Evolutionary conservation across 2,797 vertebrate species (phyloP).

Genomic region (Microctenopoma lineatum): DNA sequence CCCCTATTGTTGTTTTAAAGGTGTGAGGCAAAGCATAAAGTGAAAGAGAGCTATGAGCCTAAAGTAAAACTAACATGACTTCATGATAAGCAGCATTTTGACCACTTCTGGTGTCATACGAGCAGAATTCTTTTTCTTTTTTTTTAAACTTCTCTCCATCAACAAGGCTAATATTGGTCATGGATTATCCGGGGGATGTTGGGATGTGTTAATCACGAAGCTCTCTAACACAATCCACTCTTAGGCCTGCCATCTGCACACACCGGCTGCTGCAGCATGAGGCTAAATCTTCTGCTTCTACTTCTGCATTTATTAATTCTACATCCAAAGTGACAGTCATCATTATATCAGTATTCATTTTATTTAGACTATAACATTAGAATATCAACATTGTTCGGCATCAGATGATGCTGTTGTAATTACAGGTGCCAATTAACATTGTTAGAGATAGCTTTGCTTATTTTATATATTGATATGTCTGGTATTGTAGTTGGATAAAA

Average conservation of each 20-base stretch:
- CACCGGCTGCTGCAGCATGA: slow-evolving; percentile 72
- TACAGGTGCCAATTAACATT: too few relatives aligned
- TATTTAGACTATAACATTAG: not conserved
- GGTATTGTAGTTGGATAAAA: too few relatives aligned
- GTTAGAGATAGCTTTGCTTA: too few relatives aligned
- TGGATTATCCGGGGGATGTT: slow-evolving; percentile 67
- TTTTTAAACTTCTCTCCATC: slow-evolving; percentile 22
- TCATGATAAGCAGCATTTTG: slow-evolving; percentile 15
- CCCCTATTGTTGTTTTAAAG: not conserved
- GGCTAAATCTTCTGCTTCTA: slow-evolving; percentile 43
- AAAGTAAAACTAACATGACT: not conserved
- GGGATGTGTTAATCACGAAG: slow-evolving; percentile 74
- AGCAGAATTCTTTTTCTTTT: slow-evolving; percentile 35
- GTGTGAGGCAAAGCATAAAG: not conserved
- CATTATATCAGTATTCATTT: slow-evolving; percentile 7
- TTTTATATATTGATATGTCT: too few relatives aligned
- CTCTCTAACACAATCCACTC: slow-evolving; percentile 76
- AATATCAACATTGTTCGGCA: not conserved
- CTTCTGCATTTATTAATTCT: slow-evolving; percentile 25
- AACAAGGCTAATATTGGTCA: slow-evolving; percentile 59
- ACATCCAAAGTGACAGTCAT: slow-evolving; percentile 15
- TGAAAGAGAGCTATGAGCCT: not conserved
- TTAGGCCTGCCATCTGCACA: slow-evolving; percentile 80
- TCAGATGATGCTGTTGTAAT: too few relatives aligned
- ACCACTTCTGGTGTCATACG: slow-evolving; percentile 16